Base-by-base conservation (phyloP, 2,888 invertebrate species). In the Tipula confusa region DNA sequence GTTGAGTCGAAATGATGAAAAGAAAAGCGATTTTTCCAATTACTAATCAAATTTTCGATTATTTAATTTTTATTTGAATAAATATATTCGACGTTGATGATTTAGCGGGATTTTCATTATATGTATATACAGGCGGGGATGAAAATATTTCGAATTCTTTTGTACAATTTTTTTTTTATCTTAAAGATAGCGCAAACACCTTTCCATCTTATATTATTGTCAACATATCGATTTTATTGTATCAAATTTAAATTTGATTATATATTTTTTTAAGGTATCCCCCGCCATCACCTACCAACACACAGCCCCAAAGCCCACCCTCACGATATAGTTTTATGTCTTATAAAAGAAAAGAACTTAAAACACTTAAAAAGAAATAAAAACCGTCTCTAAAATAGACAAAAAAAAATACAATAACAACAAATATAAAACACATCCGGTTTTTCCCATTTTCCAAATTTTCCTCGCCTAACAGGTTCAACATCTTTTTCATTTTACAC, bases 31-130 rank as follows among this genome's bases (percentile, higher is more conserved):
- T 64, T 64, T 64, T 64, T 64, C 64, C 64, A 64, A 64, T 64
- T 64, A 64, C 64, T 64, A 64, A 64, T 64, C 24, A 64, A 64
- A 64, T 64, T 64, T 64, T 64, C 64, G 64, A 64, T 64, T 64
- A 64, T 64, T 64, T 64, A 64, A 64, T 64, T 64, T 64, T 64
- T 24, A 64, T 64, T 64, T 64, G 64, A 64, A 64, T 64, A 64
- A 64, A 64, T 64, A 64, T 64, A 0, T 24, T 18, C 64, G 64
- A 64, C 64, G 64, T 64, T 64, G 64, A 64, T 64, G 64, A 64
- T 64, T 64, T 64, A 64, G 64, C 64, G 64, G 64, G 64, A 64
- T 64, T 24, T 64, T 64, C 64, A 24, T 6, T 64, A 43, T 43
- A 43, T 43, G 3, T 43, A 43, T n/a, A n/a, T 43, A 43, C n/a